Evolutionary conservation across 2,888 invertebrate genomes (phyloP).

Genomic region (Helobdella robusta): DNA sequence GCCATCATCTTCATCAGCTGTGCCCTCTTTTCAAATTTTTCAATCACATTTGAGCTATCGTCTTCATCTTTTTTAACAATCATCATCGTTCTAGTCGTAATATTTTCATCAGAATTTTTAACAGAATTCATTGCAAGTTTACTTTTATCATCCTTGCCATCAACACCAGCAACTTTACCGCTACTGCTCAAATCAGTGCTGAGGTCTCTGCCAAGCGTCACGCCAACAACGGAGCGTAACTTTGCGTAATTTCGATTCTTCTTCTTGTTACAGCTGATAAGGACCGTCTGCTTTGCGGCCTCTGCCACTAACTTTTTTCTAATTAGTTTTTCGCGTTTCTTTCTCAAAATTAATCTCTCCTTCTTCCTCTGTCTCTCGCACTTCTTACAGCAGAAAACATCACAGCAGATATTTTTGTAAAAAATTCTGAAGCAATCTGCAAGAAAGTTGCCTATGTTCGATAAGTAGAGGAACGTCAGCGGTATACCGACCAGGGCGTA

Average conservation of each 20-base stretch:
- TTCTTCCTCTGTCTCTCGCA: conserved; percentile 34
- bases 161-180: no score
- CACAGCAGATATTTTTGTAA: conserved; percentile 38
- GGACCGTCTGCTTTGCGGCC: neutral
- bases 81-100: no score
- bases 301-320: conserved; percentile 24
- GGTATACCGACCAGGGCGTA: conserved; percentile 39
- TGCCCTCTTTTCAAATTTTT: no score
- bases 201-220: no score
- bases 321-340: conserved; percentile 21
- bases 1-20: no score
- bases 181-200: no score
- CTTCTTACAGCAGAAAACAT: conserved; percentile 36
- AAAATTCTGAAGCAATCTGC: conserved; percentile 38
- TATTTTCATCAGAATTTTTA: no score
- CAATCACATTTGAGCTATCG: no score
- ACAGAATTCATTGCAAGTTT: no score
- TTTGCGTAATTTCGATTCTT: neutral
- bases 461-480: conserved; percentile 38
- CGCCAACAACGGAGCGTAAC: neutral
- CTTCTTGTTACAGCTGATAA: neutral
- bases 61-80: no score
- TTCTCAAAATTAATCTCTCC: conserved; percentile 29
- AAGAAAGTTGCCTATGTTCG: conserved; percentile 39
- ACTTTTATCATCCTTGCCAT: no score